A percentile compares a stretch with the other conserved stretches of the same genome.
Conservation (phyloP, 2,113 vertebrate species). For the Machaerirhynchus nigripectus region DNA sequence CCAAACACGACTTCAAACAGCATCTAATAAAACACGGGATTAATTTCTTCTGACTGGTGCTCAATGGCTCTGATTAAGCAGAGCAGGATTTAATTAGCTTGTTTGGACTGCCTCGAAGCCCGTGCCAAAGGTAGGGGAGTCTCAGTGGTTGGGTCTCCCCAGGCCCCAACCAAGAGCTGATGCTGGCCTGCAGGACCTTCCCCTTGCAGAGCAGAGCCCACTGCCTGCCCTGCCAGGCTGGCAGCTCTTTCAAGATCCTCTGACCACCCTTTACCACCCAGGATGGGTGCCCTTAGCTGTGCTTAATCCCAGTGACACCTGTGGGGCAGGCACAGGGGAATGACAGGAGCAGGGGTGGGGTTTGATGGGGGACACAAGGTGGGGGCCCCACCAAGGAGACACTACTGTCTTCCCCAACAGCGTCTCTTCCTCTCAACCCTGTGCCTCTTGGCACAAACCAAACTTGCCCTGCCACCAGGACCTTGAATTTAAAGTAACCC, state of each 20-base stretch:
- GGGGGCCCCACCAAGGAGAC: background rate
- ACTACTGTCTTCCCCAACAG: background rate
- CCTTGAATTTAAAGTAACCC: constrained; percentile 54
- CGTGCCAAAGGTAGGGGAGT: background rate
- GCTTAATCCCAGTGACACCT: background rate
- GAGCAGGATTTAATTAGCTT: constrained; percentile 61
- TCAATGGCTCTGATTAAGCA: constrained; percentile 63
- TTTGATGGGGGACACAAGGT: background rate
- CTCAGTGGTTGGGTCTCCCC: background rate
- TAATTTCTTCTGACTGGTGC: constrained; percentile 62
- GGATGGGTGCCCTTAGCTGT: background rate
- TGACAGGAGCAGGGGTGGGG: background rate
- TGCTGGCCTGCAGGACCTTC: background rate
- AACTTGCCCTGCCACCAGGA: constrained; percentile 2
- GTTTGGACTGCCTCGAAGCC: constrained; percentile 24
- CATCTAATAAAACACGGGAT: constrained; percentile 60
- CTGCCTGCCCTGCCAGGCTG: background rate
- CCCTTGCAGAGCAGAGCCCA: background rate
- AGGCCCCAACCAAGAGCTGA: accelerated
- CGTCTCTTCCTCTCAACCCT: background rate
- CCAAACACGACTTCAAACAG: constrained; percentile 48
- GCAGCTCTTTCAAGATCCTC: background rate
- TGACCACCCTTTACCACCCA: background rate
- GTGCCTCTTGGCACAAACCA: background rate
- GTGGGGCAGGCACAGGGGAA: background rate